Percentiles rank a stretch among this genome's conserved stretches.
Evolutionary conservation across 2,797 vertebrate species (phyloP).

Genomic region (Anomalospiza imberbis): DNA sequence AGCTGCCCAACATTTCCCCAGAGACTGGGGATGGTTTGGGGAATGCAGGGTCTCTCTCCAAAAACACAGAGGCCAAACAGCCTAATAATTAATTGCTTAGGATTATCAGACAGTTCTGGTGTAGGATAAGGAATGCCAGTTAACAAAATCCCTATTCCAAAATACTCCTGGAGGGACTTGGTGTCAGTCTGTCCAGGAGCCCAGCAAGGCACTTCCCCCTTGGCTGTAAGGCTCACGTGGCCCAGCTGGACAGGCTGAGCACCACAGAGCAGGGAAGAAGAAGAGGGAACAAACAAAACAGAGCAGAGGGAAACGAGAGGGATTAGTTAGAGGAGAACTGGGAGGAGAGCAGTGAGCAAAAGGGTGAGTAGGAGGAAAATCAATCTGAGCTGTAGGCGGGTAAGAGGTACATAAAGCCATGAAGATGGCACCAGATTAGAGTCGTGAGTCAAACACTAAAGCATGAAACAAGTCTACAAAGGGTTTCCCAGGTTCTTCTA

Average conservation of each 20-base stretch:
- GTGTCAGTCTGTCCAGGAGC: not conserved
- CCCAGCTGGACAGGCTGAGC: not conserved
- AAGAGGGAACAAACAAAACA: not conserved
- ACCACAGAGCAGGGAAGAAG: not conserved
- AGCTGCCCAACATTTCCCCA: not conserved
- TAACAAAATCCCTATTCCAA: not conserved
- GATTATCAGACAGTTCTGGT: not conserved
- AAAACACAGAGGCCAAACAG: not conserved
- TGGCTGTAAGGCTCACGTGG: not conserved
- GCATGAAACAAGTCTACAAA: not conserved
- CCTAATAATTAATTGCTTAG: not conserved
- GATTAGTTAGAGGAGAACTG: not conserved
- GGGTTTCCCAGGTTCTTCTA: constrained; percentile 6
- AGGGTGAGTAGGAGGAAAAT: constrained; percentile 40
- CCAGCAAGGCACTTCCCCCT: not conserved
- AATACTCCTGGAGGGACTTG: not conserved
- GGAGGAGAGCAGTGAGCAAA: constrained; percentile 13
- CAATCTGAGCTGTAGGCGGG: constrained; percentile 15
- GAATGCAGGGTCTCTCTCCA: not conserved
- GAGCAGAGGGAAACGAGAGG: not conserved
- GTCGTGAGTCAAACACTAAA: constrained; percentile 35
- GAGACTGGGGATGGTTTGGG: not conserved
- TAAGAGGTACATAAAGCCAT: constrained; percentile 34
- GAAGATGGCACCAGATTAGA: constrained; percentile 10
- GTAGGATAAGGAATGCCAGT: not conserved